Evolutionary conservation across 2,888 invertebrate genomes (phyloP).

Genomic region (Epinotia bilunana): DNA sequence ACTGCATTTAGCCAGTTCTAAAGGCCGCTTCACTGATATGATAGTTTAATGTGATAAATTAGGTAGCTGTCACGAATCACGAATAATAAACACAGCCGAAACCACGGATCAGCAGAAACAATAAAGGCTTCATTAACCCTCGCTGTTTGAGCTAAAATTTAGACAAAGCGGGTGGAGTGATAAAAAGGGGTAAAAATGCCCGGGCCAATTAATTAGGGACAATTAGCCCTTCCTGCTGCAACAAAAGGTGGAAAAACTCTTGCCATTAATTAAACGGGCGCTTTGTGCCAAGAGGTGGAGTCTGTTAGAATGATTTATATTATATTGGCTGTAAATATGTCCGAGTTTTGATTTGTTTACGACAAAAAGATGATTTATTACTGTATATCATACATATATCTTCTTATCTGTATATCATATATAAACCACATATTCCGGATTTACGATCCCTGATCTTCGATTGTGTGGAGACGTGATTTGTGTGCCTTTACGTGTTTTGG

Average conservation of each 20-base stretch:
- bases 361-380: neutral
- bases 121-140: slow-evolving; percentile 37
- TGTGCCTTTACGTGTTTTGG: neutral
- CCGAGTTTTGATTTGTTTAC: slow-evolving; percentile 8
- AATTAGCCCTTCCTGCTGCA: slow-evolving; percentile 79
- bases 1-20: no score
- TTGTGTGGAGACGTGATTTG: neutral
- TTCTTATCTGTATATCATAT: no score
- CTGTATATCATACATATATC: neutral
- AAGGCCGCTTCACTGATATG: neutral
- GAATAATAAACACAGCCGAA: slow-evolving; percentile 21
- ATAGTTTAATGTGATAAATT: neutral
- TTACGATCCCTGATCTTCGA: neutral
- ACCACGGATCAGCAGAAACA: slow-evolving; percentile 31
- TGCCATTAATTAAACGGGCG: slow-evolving; percentile 75
- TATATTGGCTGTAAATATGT: slow-evolving; percentile 31
- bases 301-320: slow-evolving; percentile 36
- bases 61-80: slow-evolving; percentile 6
- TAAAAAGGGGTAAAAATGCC: slow-evolving; percentile 71
- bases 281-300: slow-evolving; percentile 25
- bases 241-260: slow-evolving; percentile 83
- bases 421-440: neutral
- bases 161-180: slow-evolving; percentile 72
- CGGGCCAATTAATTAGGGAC: slow-evolving; percentile 81
- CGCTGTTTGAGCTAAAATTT: slow-evolving; percentile 44